A percentile compares a stretch with the other conserved stretches of the same genome.
Evolutionary conservation across 2,888 invertebrate genomes (phyloP).

Genomic region (Mesorhabditis spiculigera): DNA sequence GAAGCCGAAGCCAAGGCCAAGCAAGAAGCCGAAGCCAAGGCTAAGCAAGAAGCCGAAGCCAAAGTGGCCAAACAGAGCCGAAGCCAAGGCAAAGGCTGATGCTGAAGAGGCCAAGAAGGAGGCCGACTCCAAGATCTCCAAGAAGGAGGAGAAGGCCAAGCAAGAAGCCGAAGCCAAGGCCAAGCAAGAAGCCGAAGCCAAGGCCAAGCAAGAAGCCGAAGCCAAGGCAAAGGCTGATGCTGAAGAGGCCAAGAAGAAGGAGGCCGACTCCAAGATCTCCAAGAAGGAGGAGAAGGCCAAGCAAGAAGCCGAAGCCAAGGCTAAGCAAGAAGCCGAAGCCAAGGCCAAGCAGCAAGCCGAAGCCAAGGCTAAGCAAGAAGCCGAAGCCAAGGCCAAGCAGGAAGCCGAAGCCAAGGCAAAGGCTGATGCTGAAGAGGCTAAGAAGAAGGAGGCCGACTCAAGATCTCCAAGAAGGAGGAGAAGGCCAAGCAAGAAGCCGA

Average conservation of each 20-base stretch:
- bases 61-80: no score
- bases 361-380: not conserved
- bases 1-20: not conserved
- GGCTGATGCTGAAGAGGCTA: not conserved
- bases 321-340: no score
- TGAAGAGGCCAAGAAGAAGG: not conserved
- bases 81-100: not conserved
- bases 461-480: not conserved
- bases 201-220: not conserved
- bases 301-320: no score
- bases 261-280: not conserved
- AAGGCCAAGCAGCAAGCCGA: not conserved
- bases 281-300: not conserved
- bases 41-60: not conserved
- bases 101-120: not conserved
- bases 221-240: not conserved
- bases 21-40: not conserved
- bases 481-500: not conserved
- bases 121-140: not conserved
- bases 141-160: not conserved
- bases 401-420: conserved; percentile 2
- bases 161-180: not conserved
- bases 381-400: not conserved
- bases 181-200: not conserved
- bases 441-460: not conserved